Base-by-base conservation (phyloP, 2,888 invertebrate species). In the Orchestes rusci region DNA sequence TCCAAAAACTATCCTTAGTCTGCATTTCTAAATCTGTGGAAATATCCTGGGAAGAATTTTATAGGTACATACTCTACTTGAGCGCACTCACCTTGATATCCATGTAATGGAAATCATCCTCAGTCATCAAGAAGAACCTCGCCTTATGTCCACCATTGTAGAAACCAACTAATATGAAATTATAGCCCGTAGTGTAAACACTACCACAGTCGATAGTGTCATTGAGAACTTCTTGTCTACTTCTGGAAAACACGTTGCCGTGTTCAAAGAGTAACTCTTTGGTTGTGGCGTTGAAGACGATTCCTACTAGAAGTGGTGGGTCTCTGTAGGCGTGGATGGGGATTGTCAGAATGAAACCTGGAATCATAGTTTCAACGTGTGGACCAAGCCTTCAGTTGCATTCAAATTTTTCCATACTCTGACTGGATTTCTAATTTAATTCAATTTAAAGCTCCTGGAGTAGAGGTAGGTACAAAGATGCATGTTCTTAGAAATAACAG, bases 111-210 rank as follows among this genome's bases (percentile, higher is more conserved):
- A 72, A 73, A 50, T 70, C 66, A 3, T 64, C 59, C 57, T 72
- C 71, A 16, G 64, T 65, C 46, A 72, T 61, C 23, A 69, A 54
- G 44, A 71, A 71, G 56, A 72, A 72, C 45, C 55, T 59, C 13
- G 67, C 70, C 5, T 49, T 46, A 2, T 60, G 63, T 2, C 72
- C 71, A 16, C 53, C 33, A 50, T 72, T 73, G 50, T 56, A 59
- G 20, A 71, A 53, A 35, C 60, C 54, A 13, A 66, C 50, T 2
- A 56, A 52, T 2, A 66, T 39, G 3, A 58, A 47, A 8, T 61
- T 48, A 35, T 59, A 51, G 45, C 66, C 63, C 2, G 70, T 70
- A 2, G 70, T 51, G 15, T 72, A 65, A 53, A 66, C 67, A 33
- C 60, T 58, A 2, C 66, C 66, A 53, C 69, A 71, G 36, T 73